A percentile compares a stretch with the other conserved stretches of the same genome.
These are phyloP conservation scores for Myrmecophaga tridactyla DNA, from an alignment of 2,113 vertebrate species.

Conservation along the genomic window DNA sequence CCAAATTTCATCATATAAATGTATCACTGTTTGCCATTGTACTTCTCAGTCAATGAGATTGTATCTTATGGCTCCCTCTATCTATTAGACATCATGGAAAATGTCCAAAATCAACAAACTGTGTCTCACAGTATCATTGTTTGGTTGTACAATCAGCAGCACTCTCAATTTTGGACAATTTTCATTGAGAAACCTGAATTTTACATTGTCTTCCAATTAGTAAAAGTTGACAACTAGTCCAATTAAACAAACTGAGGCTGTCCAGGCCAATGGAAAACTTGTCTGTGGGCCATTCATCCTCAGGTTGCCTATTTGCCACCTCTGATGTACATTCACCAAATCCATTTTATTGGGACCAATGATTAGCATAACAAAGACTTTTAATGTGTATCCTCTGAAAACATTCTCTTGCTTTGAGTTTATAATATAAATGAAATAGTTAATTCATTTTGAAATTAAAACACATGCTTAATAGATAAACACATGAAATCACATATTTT, in stretches of 20 bases:
- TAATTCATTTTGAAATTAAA: constrained; percentile 3
- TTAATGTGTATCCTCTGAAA: neutral
- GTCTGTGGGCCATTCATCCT: neutral
- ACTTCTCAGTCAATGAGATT: too few species aligned
- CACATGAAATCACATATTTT: neutral
- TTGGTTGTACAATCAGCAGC: too few species aligned
- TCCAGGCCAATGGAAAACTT: neutral
- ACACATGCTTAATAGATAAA: neutral
- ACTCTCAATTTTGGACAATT: too few species aligned
- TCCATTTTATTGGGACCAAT: neutral
- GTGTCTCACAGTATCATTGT: too few species aligned
- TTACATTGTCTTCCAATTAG: neutral
- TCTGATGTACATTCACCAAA: neutral
- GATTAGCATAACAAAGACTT: neutral
- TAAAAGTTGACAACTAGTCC: neutral
- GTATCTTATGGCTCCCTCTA: too few species aligned
- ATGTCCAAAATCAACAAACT: too few species aligned
- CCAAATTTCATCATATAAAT: too few species aligned
- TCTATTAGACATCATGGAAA: too few species aligned
- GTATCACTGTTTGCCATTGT: too few species aligned
- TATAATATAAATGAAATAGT: neutral
- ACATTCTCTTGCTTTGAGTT: neutral
- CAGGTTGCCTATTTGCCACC: neutral
- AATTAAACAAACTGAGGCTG: neutral
- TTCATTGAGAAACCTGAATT: too few species aligned